Base-by-base conservation (phyloP, 2,888 invertebrate genomes). In the Plagiodera versicolora region DNA sequence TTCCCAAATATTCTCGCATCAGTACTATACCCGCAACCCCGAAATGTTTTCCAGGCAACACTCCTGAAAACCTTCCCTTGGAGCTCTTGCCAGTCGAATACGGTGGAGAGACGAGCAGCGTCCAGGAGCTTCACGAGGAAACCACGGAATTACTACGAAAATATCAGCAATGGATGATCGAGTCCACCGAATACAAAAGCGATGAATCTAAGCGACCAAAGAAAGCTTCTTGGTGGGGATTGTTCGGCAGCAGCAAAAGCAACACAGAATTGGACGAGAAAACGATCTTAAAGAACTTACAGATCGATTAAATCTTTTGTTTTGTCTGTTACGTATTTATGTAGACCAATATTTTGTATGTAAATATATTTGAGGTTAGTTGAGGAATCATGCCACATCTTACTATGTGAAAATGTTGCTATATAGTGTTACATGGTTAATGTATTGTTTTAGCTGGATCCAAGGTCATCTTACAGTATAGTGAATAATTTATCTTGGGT, bases 131-230 rank as follows among this genome's bases (percentile, higher is more conserved):
- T 54, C 84, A 84, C 63, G 83, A 83, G 66, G 84, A 86, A 52
- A 81, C 85, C 5, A 81, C 81, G 61, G 79, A 82, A 17, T 81
- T 88, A 81, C 83, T 85, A 65, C 80, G 82, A 9, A 85, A 85
- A 63, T 88, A 88, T 69, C 80, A 80, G 47, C 83, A 85, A 14
- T 89, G 88, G 88, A 68, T 88, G 68, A 80, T 84, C 46, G 87
- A 88, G 67, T 81, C 84, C 0, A 85, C 83, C 63, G 80, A 81
- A 3, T 84, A 85, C 64, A 85, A 83, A 66, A 83, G 83, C 0
- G 80, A 81, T 58, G 80, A 81, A 61, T 69, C 76, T 19, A 80
- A 80, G 66, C 68, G 80, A 28, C 64, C 72, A 2, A 79, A 78
- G 60, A 81, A 80, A 61, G 68, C 72, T 2, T 72, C 77, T 1